Base-by-base conservation (phyloP, 2,113 vertebrate species). In the Uropsilus gracilis region DNA sequence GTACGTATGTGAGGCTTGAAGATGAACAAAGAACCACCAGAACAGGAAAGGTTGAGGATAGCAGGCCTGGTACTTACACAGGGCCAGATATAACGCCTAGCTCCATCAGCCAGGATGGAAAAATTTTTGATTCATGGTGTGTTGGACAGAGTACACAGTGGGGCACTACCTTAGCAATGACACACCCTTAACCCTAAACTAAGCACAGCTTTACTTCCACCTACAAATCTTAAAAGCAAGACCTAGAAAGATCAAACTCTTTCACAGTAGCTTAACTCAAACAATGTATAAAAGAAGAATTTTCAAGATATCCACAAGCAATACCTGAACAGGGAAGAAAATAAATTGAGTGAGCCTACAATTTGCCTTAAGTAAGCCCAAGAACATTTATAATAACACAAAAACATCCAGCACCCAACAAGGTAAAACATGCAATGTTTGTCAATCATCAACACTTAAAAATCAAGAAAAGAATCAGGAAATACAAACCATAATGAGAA, bases 211-310 rank as follows among this genome's bases (percentile, higher is more conserved):
- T 69, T n/a, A 72, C 16, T 64, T 5, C 55, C 71, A 91, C 46
- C 30, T 50, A 86, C 20, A 64, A 95, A 77, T 46, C 55, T 59
- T 80, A 94, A 95, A 93, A 82, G 11, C 34, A 81, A 93, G 26
- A 95, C 32, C n/a, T 20, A 20, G 50, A 66, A 69, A 46, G 32
- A 88, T 57, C 69, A 84, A 64, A 91, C 48, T 77, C 53, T 94
- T 94, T 77, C 88, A 83, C 66, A 91, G 17, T 37, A 75, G 68
- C 42, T 86, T 37, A 46, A 55, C 85, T 72, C 22, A 77, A 17
- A 82, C 87, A 87, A 82, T 30, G 48, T 55, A 82, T 32, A 24
- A 69, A 90, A 80, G 8, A 86, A 73, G 28, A 50, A 12, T 86
- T 94, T 95, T 76, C 9, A 87, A 91, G 30, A 91, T 5, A 88